phyloP scores from a whole-genome alignment of 2,113 vertebrate genomes.

The Larimichthys polyactis region DNA sequence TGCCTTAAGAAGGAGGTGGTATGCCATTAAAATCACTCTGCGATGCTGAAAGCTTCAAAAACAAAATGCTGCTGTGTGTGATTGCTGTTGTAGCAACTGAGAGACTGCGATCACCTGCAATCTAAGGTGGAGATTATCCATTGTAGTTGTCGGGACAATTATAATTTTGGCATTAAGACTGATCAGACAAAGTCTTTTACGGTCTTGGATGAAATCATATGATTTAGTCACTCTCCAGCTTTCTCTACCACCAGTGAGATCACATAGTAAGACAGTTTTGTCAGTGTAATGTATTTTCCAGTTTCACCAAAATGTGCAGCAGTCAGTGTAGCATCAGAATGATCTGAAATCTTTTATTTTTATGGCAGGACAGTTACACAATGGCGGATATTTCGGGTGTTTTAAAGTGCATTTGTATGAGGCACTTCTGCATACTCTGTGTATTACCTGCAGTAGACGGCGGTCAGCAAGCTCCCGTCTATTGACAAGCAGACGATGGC shows the following conservation, averaged over 20 bases:
- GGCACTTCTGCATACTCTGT: too few species aligned
- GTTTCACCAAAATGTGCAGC: too few species aligned
- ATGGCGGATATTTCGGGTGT: too few species aligned
- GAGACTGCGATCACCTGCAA: neutral
- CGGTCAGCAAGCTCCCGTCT: too few species aligned
- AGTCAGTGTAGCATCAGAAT: too few species aligned
- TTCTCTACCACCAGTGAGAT: neutral
- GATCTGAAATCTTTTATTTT: too few species aligned
- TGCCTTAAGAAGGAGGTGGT: neutral
- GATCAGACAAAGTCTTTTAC: neutral
- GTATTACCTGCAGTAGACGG: too few species aligned
- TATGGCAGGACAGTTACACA: too few species aligned
- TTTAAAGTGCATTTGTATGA: too few species aligned
- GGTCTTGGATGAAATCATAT: neutral
- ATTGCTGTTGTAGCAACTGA: conserved; percentile 32
- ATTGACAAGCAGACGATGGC: too few species aligned
- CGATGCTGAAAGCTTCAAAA: neutral
- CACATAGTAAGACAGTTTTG: neutral
- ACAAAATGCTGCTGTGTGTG: conserved; percentile 1
- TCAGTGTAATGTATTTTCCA: too few species aligned
- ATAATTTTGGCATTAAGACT: neutral
- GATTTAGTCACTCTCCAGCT: neutral
- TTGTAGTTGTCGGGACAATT: neutral
- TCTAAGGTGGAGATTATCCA: neutral
- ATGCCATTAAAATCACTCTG: conserved; percentile 30